Evolutionary conservation across 1,140 invertebrate genomes (phyloP), one percentile per base, ranked within the genome.

Genomic region (Saxidomus purpurata): DNA sequence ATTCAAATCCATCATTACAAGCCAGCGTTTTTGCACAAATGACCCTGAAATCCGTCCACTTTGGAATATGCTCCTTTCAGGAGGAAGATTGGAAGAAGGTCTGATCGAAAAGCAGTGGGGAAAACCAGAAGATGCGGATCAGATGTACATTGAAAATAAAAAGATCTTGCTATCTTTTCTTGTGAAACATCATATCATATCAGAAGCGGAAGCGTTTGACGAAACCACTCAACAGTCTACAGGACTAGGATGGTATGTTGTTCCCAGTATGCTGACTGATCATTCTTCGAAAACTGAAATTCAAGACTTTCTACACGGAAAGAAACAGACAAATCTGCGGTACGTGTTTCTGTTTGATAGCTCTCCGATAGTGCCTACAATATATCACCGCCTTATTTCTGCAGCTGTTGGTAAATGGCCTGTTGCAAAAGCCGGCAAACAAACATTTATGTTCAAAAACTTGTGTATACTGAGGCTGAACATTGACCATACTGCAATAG

Each of bases 1-100:
- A 17, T 87, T 87, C 38, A 76, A 79, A 63, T 79, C n/a, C 22
- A 28, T 87, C 11, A 79, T 87, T 11, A 87, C 74, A 13, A 52
- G 49, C 28, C 25, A 40, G 15, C 47, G 38, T 40, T 87, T 87
- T 63, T 87, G 85, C 31, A 36, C 8, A 4, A 13, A 61, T 9
- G 71, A 76, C 25, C n/a, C 74, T 0, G 36, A 59, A 13, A 38
- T 87, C 3, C 15, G 85, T 9, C 34, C 1, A 11, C 36, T 79
- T n/a, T 87, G 71, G 74, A 71, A 40, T n/a, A 31, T 36, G 4
- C 19, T 87, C 9, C 49, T 79, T 17, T 36, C 59, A 25, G 76
- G 59, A n/a, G 85, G 71, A 3, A 52, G 40, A n/a, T 31, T 87
- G 11, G 28, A 87, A 34, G 38, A 79, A 22, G 49, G 79, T 22